Evolutionary conservation across 2,113 vertebrate genomes (phyloP), one percentile per base, ranked within the genome.

Genomic region (Rhabdomys dilectus): DNA sequence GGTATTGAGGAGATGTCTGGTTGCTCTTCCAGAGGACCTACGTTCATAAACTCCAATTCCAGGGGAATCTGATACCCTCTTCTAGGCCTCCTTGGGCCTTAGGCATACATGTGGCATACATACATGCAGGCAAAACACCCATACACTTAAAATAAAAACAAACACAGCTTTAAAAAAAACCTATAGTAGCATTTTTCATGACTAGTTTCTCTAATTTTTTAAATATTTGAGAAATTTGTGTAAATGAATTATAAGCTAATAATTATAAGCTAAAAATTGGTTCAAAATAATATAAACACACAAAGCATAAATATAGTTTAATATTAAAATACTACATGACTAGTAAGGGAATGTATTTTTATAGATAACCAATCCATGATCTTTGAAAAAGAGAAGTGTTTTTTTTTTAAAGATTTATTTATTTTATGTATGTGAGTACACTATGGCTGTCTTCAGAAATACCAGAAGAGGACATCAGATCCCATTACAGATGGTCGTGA

Each of bases 291-390:
- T 92, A 48, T 91, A 94, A 96, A 81, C 39, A 34, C 70, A 70
- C 21, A 94, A 96, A 97, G 87, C 93, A 97, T 89, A 95, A 96
- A 76, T 96, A 85, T 87, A 92, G 48, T 86, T 95, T n/a, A 97
- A 77, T 93, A 70, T 88, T 29, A 56, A 95, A 91, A 75, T 89
- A 89, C 64, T 95, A 73, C 86, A 42, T 97, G 95, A 93, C 60
- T 96, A 92, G 39, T 11, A 53, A 53, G 48, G 16, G 36, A 42
- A 29, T 86, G 9, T 94, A 73, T 93, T 96, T 91, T 91, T 51
- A 87, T 94, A 68, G 64, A 64, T 94, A 87, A 66, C 39, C 89
- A 78, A 90, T 96, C 91, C 93, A 68, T 89, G 19, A 85, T 96
- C 26, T 66, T 45, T 86, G 31, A 80, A 80, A 80, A 80, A 34